These are phyloP conservation scores for Belonocnema kinseyi DNA, from an alignment of 1,140 invertebrate genomes.

Conservation along the genomic window DNA sequence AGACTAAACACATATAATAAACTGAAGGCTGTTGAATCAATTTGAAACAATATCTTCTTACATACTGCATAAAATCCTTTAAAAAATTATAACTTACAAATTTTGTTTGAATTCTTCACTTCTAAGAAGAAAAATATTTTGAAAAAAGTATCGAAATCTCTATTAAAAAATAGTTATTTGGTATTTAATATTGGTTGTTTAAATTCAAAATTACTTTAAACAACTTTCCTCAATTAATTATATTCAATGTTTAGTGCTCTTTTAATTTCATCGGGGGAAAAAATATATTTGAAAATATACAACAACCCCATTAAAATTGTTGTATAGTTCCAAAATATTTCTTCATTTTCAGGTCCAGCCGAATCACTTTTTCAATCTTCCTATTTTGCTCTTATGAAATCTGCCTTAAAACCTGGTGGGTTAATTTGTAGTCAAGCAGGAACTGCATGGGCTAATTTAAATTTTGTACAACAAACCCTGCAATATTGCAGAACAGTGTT, in stretches of 20 bases:
- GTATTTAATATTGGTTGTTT: too few relatives aligned
- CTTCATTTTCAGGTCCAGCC: slow-evolving; percentile 78
- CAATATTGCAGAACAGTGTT: slow-evolving; percentile 86
- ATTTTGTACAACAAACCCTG: slow-evolving; percentile 86
- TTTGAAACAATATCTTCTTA: slow-evolving; percentile 4
- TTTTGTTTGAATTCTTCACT: too few relatives aligned
- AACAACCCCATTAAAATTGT: too few relatives aligned
- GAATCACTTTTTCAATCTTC: slow-evolving; percentile 85
- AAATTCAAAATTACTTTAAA: too few relatives aligned
- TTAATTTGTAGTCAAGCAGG: slow-evolving; percentile 96
- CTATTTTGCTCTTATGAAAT: slow-evolving; percentile 92
- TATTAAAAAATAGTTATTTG: too few relatives aligned
- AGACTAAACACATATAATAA: not conserved
- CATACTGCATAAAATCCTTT: too few relatives aligned
- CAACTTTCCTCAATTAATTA: too few relatives aligned
- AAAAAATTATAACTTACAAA: too few relatives aligned
- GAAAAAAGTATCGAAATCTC: too few relatives aligned
- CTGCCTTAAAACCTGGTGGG: slow-evolving; percentile 88
- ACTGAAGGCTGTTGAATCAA: not conserved
- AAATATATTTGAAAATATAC: too few relatives aligned
- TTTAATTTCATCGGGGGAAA: not conserved
- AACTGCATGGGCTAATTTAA: slow-evolving; percentile 91
- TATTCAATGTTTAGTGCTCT: too few relatives aligned
- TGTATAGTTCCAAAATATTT: not conserved
- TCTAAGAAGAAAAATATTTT: too few relatives aligned